phyloP scores from a whole-genome alignment of 53 echinoderm and acorn worm genomes.

The Luidia sarsii region DNA sequence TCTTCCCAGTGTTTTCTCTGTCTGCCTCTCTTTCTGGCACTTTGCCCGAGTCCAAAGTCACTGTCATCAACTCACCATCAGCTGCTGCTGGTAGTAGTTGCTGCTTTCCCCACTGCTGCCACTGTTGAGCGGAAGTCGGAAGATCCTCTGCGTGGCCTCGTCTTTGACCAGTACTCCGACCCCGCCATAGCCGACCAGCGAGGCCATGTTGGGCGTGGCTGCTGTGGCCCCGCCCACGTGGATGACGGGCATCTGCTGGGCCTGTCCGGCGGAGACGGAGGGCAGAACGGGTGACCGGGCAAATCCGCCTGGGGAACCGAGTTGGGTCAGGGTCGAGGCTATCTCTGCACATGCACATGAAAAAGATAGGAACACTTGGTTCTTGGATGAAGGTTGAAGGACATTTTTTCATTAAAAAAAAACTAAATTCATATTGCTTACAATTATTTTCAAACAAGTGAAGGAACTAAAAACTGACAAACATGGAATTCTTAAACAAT shows the following conservation, averaged over 20 bases:
- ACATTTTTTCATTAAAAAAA: too few species aligned
- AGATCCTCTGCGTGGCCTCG: slow-evolving; percentile 43
- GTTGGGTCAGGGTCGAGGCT: slow-evolving; percentile 30
- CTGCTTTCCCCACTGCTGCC: neutral
- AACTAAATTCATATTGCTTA: too few species aligned
- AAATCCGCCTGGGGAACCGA: neutral
- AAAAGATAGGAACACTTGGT: too few species aligned
- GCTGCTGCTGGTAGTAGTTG: slow-evolving; percentile 50
- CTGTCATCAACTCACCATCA: slow-evolving; percentile 37
- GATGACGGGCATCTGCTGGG: slow-evolving; percentile 33
- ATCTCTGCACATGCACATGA: slow-evolving; percentile 3
- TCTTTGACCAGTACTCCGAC: slow-evolving; percentile 48
- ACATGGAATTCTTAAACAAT: too few species aligned
- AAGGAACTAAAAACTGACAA: too few species aligned
- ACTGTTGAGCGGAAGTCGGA: slow-evolving; percentile 26
- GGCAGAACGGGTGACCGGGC: neutral
- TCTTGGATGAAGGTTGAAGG: too few species aligned
- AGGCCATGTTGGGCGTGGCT: neutral
- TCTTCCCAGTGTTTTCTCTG: too few species aligned
- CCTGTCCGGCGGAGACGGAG: neutral
- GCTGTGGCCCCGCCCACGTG: neutral
- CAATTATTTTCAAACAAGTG: too few species aligned
- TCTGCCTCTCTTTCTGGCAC: too few species aligned
- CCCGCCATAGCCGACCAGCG: slow-evolving; percentile 35
- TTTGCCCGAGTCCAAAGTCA: too few species aligned